Evolutionary conservation across 2,888 invertebrate genomes (phyloP).

Genomic region (Spatulosminthurus flaviceps): DNA sequence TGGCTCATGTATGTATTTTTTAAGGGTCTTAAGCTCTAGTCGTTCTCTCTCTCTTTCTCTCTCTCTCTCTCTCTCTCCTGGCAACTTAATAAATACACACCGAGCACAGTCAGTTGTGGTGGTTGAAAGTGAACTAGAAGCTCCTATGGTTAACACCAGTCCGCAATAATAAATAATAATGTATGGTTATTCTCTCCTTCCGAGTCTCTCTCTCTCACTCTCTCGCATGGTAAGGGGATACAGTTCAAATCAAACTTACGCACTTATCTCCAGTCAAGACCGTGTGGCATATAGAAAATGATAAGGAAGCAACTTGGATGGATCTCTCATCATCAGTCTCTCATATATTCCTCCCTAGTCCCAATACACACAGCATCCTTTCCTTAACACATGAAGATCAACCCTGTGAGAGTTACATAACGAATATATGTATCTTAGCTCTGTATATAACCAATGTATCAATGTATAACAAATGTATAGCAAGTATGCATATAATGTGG

Average conservation of each 20-base stretch:
- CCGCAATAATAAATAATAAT: conserved; percentile 5
- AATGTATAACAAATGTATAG: too few relatives aligned
- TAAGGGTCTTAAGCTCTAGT: background rate
- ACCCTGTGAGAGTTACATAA: too few relatives aligned
- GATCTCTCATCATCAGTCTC: background rate
- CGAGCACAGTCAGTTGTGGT: background rate
- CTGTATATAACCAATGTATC: too few relatives aligned
- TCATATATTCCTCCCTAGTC: too few relatives aligned
- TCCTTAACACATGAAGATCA: too few relatives aligned
- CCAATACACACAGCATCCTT: too few relatives aligned
- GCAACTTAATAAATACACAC: background rate
- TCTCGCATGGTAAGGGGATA: background rate
- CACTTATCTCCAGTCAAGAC: background rate
- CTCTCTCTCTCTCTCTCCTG: background rate
- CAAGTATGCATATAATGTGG: too few relatives aligned
- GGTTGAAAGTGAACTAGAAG: background rate
- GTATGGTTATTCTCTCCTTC: background rate
- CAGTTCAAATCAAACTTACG: background rate
- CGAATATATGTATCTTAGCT: too few relatives aligned
- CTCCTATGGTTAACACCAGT: background rate
- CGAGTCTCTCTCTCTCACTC: background rate
- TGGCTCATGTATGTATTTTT: background rate
- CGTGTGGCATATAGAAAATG: background rate
- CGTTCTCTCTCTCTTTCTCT: background rate
- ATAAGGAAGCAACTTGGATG: background rate